Evolutionary conservation across 1,140 invertebrate species (phyloP), one percentile per base, ranked within the genome.

Genomic region (Drosophila setifemur): DNA sequence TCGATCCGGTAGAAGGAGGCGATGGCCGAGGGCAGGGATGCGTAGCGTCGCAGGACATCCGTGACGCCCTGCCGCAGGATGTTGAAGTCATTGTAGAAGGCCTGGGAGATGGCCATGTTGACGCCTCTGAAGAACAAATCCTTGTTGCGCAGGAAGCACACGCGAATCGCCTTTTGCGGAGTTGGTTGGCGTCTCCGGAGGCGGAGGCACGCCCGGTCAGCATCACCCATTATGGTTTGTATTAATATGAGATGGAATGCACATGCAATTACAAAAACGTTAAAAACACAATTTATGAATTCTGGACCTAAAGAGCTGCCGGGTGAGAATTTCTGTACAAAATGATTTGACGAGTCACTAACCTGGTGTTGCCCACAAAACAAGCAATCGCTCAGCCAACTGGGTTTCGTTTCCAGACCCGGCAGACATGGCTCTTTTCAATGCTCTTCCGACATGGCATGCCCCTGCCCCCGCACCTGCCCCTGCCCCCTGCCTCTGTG

Each of bases 361-460:
- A 28, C 3, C 0, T 9, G 4, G 7, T 5, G 23, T 23, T 5
- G 2, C 23, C 2, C 7, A 12, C 21, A 4, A 3, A 11, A 29
- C n/a, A 11, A 45, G 12, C 33, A 4, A 31, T 33, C 8, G 9
- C 19, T 14, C 4, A 14, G 64, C 14, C 21, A 12, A 4, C 53
- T 50, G 3, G 9, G 43, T 61, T 61, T 71, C 69, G 31, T n/a
- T n/a, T n/a, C n/a, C n/a, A n/a, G n/a, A 73, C 57, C 50, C 50
- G 47, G 64, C 7, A 74, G 57, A 7, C 18, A n/a, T n/a, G 7
- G 60, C 7, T 25, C 16, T 45, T 44, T 14, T 49, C 31, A 50
- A 70, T 74, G 44, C 54, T 71, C 71, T 81, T 82, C 77, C 58
- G 60, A 39, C 55, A 71, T 71, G 60, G 39, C 55, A 71, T 71